Evolutionary conservation across 2,888 invertebrate species (phyloP).

Genomic region (Drosophila borealis): DNA sequence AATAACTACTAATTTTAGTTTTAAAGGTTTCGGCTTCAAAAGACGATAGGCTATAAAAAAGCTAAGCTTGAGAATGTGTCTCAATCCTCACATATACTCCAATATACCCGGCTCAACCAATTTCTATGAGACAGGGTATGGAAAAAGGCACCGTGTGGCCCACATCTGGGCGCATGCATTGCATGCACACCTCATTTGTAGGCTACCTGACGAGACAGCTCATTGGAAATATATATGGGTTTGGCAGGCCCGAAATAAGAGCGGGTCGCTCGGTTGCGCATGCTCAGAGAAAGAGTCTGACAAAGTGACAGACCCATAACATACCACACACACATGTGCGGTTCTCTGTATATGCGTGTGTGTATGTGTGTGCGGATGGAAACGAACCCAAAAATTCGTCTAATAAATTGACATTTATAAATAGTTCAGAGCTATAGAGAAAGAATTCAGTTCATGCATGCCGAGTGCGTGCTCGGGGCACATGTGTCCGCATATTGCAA

Average conservation of each 20-base stretch:
- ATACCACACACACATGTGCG: conserved; percentile 66
- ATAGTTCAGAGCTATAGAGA: conserved; percentile 51
- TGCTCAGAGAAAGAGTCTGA: conserved; percentile 46
- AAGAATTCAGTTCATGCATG: conserved; percentile 15
- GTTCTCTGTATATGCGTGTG: conserved; percentile 4
- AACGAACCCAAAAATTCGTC: conserved; percentile 62
- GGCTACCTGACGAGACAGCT: conserved; percentile 68
- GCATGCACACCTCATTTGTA: conserved; percentile 68
- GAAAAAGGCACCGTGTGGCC: conserved; percentile 28
- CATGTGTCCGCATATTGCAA: conserved; percentile 73
- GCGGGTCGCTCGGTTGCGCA: conserved; percentile 65
- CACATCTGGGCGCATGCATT: conserved; percentile 59
- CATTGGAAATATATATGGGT: conserved; percentile 45
- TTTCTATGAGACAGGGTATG: conserved; percentile 24
- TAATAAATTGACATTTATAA: conserved; percentile 71
- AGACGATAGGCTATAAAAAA: neutral
- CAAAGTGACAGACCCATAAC: conserved; percentile 55
- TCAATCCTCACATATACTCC: neutral
- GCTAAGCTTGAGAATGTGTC: too few relatives aligned
- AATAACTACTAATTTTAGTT: too few relatives aligned
- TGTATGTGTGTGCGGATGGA: conserved; percentile 13
- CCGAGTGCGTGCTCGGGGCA: conserved; percentile 57
- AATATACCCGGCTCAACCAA: neutral
- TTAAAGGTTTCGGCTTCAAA: neutral
- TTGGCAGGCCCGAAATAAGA: conserved; percentile 61